Percentiles rank a stretch among this genome's conserved stretches.
These are phyloP conservation scores for Oceanites oceanicus DNA, from an alignment of 2,113 vertebrate genomes.

Conservation along the genomic window DNA sequence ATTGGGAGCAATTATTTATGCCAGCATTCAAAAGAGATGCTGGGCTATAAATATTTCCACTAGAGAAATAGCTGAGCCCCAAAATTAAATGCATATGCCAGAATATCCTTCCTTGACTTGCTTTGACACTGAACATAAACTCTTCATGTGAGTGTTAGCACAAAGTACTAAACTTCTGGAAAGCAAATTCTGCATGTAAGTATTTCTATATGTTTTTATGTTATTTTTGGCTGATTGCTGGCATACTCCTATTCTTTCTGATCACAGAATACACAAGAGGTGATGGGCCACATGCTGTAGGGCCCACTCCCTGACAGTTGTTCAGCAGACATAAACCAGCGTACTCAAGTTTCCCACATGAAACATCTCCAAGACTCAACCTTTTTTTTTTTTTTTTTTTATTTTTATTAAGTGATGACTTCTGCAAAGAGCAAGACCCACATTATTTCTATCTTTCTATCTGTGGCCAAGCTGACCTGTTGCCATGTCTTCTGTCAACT, in stretches of 20 bases:
- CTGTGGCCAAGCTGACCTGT: conserved; percentile 12
- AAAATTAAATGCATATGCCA: conserved; percentile 58
- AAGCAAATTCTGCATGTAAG: conserved; percentile 3
- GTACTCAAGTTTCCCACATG: conserved; percentile 47
- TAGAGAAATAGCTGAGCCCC: conserved; percentile 16
- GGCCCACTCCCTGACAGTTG: conserved; percentile 39
- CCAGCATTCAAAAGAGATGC: conserved; percentile 34
- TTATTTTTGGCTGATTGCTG: conserved; percentile 60
- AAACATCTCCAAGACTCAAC: background rate
- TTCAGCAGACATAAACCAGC: conserved; percentile 60
- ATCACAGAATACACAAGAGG: conserved; percentile 45
- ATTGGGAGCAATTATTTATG: conserved; percentile 9
- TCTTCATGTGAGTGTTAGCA: conserved; percentile 23
- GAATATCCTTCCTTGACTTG: conserved; percentile 42
- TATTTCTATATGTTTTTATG: conserved; percentile 39
- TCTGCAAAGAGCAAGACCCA: conserved; percentile 24
- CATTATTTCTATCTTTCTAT: background rate
- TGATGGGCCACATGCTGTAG: conserved; percentile 62
- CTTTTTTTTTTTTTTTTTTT: background rate
- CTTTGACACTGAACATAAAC: conserved; percentile 61
- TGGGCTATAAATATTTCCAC: conserved; percentile 36
- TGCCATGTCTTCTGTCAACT: conserved; percentile 32
- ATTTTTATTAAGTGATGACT: conserved; percentile 46
- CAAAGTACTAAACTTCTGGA: conserved; percentile 45
- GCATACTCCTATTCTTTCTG: conserved; percentile 36